phyloP scores from a whole-genome alignment of 2,888 invertebrate genomes.

The Acrobasis repandana region DNA sequence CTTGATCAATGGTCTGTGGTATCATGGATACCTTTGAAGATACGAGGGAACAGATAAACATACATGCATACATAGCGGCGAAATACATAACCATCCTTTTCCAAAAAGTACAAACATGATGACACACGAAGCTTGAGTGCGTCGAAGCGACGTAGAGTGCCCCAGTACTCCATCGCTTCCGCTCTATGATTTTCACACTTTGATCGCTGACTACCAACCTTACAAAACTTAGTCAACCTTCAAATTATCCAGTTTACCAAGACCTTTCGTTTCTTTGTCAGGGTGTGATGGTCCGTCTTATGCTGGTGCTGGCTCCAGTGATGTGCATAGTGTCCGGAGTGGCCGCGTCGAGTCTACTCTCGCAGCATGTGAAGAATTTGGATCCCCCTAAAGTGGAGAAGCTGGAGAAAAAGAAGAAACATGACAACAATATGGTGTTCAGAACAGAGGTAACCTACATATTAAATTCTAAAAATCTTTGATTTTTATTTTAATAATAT shows the following conservation, averaged over 20 bases:
- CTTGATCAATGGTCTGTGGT: no score
- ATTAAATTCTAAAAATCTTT: not conserved
- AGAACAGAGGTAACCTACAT: constrained; percentile 86
- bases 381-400: constrained; percentile 87
- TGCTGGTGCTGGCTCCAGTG: constrained; percentile 98
- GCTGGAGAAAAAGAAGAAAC: constrained; percentile 85
- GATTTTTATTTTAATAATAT: not conserved
- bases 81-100: no score
- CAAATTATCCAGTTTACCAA: constrained; percentile 28
- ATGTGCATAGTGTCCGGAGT: constrained; percentile 99
- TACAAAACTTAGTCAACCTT: not conserved
- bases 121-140: constrained; percentile 64
- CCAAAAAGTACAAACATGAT: constrained; percentile 50
- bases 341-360: constrained; percentile 92
- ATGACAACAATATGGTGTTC: constrained; percentile 89
- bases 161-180: constrained; percentile 58
- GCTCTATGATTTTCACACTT: constrained; percentile 83
- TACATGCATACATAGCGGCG: no score
- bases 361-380: constrained; percentile 93
- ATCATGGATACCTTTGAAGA: no score
- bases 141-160: constrained; percentile 49
- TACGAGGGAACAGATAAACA: no score
- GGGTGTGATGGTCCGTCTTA: constrained; percentile 99
- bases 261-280: constrained; percentile 51
- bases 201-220: constrained; percentile 81